Base-by-base conservation (phyloP, 2,113 vertebrate species). In the Caranx ignobilis region DNA sequence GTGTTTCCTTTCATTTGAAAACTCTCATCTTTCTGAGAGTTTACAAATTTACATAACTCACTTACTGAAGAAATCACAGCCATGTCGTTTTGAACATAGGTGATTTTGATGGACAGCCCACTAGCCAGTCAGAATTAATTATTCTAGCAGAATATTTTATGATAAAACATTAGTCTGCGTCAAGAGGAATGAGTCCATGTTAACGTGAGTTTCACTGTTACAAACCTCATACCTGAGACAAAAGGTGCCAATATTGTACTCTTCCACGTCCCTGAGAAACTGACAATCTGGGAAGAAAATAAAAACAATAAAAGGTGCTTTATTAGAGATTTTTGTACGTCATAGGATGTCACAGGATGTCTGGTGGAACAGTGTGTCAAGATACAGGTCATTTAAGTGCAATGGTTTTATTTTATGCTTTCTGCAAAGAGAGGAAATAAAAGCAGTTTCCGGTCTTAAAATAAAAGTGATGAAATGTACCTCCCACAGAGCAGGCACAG, bases 401-500 rank as follows among this genome's bases (percentile, higher is more conserved):
- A 35, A 11, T 5, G 1, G 34, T 37, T 50, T 52, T 6, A 21
- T 32, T 35, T 26, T 26, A 26, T 26, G 26, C 26, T 26, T 26
- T 26, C 26, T 26, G 26, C 26, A 1, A 12, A 12, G 0, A 61
- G 1, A 62, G n/a, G 13, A 57, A 52, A 31, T 2, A 1, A 21
- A 1, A 48, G 15, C 6, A 60, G 52, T 64, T 47, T 21, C 2
- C 31, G 41, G 54, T 65, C 0, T n/a, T 52, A 5, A 71, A 77
- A 67, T 65, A 65, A 80, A 73, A 64, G 34, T 2, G 0, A 32
- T 32, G 3, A 69, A 68, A 1, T 31, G 7, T 86, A 99, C 98
- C 97, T 98, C 96, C 96, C 97, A 98, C 41, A 99, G 92, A 8
- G 94, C 93, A 48, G 94, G 94, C 75, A 98, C 91, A 26, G 96